Evolutionary conservation across 2,888 invertebrate genomes (phyloP).

Genomic region (Limnephilus marmoratus): DNA sequence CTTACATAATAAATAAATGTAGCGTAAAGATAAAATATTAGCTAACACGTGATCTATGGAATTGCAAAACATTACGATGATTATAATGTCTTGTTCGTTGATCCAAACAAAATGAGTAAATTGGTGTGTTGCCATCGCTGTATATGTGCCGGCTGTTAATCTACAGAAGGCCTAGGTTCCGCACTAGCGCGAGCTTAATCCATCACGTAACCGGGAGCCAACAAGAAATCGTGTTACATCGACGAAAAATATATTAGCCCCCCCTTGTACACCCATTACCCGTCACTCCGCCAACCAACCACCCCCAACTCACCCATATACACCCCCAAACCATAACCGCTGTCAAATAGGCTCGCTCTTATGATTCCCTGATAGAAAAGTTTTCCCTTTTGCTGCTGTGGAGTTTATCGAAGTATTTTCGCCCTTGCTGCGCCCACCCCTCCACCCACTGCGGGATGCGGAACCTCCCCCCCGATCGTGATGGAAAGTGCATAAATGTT

Average conservation of each 20-base stretch:
- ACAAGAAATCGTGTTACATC: slow-evolving; percentile 80
- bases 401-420: slow-evolving; percentile 61
- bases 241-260: slow-evolving; percentile 78
- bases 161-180: slow-evolving; percentile 11
- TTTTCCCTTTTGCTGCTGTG: slow-evolving; percentile 63
- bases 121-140: not conserved
- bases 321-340: slow-evolving; percentile 61
- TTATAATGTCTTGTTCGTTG: not conserved
- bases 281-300: slow-evolving; percentile 44
- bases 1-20: too few species aligned
- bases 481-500: slow-evolving; percentile 64
- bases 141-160: slow-evolving; percentile 40
- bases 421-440: slow-evolving; percentile 38
- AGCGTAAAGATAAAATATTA: not conserved
- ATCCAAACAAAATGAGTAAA: not conserved
- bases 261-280: slow-evolving; percentile 65
- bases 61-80: not conserved
- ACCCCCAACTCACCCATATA: slow-evolving; percentile 20
- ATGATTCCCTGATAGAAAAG: slow-evolving; percentile 65
- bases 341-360: slow-evolving; percentile 65
- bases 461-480: slow-evolving; percentile 22
- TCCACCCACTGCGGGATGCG: not conserved
- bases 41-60: not conserved
- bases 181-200: slow-evolving; percentile 73
- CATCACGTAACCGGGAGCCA: slow-evolving; percentile 78